A percentile compares a stretch with the other conserved stretches of the same genome.
Conservation (phyloP, 2,888 invertebrate genomes). For the Psococerastis gibbosa region DNA sequence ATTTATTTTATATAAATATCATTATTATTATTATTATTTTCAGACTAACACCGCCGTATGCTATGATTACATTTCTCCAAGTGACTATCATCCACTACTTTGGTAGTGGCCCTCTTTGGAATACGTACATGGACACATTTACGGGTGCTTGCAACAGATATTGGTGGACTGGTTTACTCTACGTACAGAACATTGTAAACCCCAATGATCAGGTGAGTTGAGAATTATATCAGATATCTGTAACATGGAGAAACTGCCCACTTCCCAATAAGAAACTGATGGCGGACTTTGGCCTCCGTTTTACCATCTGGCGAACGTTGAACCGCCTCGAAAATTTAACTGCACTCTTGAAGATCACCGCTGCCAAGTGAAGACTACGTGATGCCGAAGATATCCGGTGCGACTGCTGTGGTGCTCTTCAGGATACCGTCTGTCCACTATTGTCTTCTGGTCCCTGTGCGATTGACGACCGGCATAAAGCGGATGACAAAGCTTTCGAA, state of each 20-base stretch:
- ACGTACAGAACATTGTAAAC: neutral
- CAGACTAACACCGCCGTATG: neutral
- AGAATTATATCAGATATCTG: constrained; percentile 19
- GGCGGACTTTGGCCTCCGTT: too few relatives aligned
- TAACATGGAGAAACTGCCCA: constrained; percentile 57
- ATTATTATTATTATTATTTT: too few relatives aligned
- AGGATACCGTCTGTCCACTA: too few relatives aligned
- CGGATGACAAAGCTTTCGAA: too few relatives aligned
- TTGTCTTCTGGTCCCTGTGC: constrained; percentile 32
- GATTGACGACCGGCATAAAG: constrained; percentile 28
- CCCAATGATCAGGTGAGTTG: neutral
- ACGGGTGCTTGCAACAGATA: neutral
- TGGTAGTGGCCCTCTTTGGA: neutral
- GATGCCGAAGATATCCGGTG: too few relatives aligned
- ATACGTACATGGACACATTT: neutral
- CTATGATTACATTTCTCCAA: neutral
- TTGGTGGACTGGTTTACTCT: neutral
- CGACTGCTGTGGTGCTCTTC: too few relatives aligned
- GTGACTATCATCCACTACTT: neutral
- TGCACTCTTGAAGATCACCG: too few relatives aligned
- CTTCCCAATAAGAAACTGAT: too few relatives aligned
- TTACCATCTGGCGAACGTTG: too few relatives aligned
- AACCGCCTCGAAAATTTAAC: too few relatives aligned
- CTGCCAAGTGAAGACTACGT: too few relatives aligned
- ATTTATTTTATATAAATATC: too few relatives aligned